Evolutionary conservation across 2,113 vertebrate species (phyloP).

Genomic region (Ailurus styani): DNA sequence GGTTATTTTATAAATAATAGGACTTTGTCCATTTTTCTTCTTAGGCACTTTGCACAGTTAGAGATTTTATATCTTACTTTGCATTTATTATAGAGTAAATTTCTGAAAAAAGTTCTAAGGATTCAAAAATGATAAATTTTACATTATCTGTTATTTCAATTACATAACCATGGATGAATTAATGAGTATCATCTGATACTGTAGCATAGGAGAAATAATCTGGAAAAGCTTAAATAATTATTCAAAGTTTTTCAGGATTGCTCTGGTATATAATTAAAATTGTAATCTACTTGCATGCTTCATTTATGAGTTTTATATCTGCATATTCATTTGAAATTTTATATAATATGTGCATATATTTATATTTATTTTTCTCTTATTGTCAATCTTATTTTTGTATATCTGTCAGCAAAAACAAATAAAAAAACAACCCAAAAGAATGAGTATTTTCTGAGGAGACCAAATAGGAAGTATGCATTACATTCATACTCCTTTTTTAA

Average conservation of each 20-base stretch:
- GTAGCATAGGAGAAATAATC: background rate
- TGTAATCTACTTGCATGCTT: background rate
- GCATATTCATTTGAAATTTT: background rate
- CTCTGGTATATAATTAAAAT: background rate
- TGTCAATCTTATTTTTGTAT: background rate
- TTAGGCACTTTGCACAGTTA: background rate
- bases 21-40: background rate
- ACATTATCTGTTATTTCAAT: background rate
- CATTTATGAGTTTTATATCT: background rate
- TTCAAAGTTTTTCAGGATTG: background rate
- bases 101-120: background rate
- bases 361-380: background rate
- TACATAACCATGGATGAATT: background rate
- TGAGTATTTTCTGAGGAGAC: background rate
- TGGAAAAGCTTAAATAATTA: background rate
- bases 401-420: background rate
- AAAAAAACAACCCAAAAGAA: background rate
- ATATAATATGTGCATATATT: background rate
- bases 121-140: background rate
- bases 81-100: background rate
- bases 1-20: background rate
- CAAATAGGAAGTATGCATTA: background rate
- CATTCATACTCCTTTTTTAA: background rate
- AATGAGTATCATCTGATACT: background rate
- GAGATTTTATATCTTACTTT: background rate